Evolutionary conservation across 64 coral and sea anemone genomes (phyloP), one percentile per base, ranked within the genome.

Genomic region (Actinia tenebrosa): DNA sequence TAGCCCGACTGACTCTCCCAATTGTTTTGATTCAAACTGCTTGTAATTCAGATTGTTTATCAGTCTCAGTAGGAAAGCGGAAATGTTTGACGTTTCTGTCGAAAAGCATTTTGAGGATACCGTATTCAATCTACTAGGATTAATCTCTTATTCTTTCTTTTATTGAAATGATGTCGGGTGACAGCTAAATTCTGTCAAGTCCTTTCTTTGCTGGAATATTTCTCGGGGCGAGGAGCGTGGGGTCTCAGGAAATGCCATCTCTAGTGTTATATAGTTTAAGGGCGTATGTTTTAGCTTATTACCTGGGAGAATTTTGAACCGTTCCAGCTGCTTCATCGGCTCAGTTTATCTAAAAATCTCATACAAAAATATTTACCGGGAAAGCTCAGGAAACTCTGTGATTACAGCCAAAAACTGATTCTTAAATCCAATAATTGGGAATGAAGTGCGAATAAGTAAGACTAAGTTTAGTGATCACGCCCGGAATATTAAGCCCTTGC

Each of bases 371-470:
- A 23, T 66, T 66, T 66, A 23, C 63, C 19, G 22, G 22, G 19
- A n/a, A 66, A 23, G n/a, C n/a, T 22, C 63, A 66, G 63, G 63
- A 66, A 66, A 66, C n/a, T 66, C 63, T 66, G 63, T 66, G 63
- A 66, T 66, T 66, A 66, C 1, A 11, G 1, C 10, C 10, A 75
- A 75, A 75, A 75, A 75, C 7, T 75, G 69, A 30, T 42, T 42
- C 69, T 42, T 75, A 30, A 58, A 30, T 75, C 26, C 20, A 26
- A 75, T 30, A 42, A 75, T 27, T 42, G 23, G 26, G 23, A 14
- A 30, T 75, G 69, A 42, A 75, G 63, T 66, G n/a, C 10, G 27
- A 75, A 75, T 71, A n/a, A 25, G 5, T 22, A 37, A 37, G 30
- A 69, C 20, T 23, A 69, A 23, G 64, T 58, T 58, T 58, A 37